These are phyloP conservation scores for Aselliscus stoliczkanus DNA, from an alignment of 2,797 vertebrate species.

Conservation along the genomic window DNA sequence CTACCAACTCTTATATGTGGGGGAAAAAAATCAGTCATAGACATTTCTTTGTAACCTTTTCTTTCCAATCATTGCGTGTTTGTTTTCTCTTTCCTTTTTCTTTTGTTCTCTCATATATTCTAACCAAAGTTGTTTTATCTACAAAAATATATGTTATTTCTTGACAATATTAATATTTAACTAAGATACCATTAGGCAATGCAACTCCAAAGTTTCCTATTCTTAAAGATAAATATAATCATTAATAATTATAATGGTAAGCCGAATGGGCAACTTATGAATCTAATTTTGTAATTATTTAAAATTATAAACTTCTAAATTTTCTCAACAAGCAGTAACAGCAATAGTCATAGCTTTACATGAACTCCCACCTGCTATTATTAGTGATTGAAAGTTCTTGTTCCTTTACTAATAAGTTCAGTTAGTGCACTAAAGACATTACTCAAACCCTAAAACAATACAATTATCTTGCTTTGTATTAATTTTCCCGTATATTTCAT, in stretches of 20 bases:
- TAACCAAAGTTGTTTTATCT: neutral
- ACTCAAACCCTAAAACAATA: neutral
- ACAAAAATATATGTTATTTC: neutral
- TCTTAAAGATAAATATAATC: neutral
- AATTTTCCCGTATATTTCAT: neutral
- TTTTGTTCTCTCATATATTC: neutral
- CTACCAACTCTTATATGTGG: neutral
- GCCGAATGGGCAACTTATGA: neutral
- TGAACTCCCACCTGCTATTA: neutral
- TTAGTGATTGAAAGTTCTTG: neutral
- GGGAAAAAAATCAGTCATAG: neutral
- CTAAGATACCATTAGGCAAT: neutral
- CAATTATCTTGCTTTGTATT: neutral
- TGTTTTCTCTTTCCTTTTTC: neutral
- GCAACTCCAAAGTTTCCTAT: neutral
- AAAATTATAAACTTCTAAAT: neutral
- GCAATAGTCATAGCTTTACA: neutral
- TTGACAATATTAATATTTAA: neutral
- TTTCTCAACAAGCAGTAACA: neutral
- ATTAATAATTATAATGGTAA: neutral
- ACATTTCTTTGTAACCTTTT: neutral
- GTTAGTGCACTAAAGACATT: neutral
- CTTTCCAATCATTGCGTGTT: neutral
- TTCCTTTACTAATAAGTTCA: neutral
- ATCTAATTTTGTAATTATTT: neutral